phyloP scores from a whole-genome alignment of 2,888 invertebrate genomes.

The Carcina quercana region DNA sequence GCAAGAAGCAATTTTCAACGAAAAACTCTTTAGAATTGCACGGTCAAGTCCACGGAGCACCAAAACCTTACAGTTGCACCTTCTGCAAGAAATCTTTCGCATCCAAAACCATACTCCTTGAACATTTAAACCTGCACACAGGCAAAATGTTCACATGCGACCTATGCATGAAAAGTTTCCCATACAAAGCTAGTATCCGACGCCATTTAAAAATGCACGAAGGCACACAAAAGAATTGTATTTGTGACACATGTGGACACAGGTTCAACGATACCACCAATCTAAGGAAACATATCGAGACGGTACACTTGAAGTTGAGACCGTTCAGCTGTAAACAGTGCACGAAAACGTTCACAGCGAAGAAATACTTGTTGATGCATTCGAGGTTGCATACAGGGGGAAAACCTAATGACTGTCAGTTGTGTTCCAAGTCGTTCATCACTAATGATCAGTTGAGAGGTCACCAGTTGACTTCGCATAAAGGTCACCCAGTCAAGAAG shows the following conservation, averaged over 20 bases:
- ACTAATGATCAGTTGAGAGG: conserved; percentile 9
- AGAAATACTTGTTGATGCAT: conserved; percentile 21
- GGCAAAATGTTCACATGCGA: conserved; percentile 17
- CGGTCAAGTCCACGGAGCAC: background rate
- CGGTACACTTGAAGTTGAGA: conserved; percentile 21
- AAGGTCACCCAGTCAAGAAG: no score
- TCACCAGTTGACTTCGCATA: conserved; percentile 11
- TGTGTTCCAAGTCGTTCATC: conserved; percentile 11
- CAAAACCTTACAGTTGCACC: conserved; percentile 1
- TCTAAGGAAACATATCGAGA: conserved; percentile 16
- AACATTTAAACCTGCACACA: conserved; percentile 15
- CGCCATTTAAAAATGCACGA: conserved; percentile 19
- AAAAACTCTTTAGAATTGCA: no score
- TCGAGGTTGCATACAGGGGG: conserved; percentile 19
- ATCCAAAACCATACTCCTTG: background rate
- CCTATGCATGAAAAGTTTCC: conserved; percentile 18
- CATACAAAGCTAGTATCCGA: conserved; percentile 9
- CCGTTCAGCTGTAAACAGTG: conserved; percentile 20
- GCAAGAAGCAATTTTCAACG: conserved; percentile 3
- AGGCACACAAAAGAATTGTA: conserved; percentile 14
- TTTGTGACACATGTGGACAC: conserved; percentile 22
- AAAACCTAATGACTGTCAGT: conserved; percentile 17
- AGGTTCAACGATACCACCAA: conserved; percentile 21
- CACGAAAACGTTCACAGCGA: conserved; percentile 18
- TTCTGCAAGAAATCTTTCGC: conserved; percentile 12